phyloP scores from a whole-genome alignment of 2,113 vertebrate genomes.

The Hassar affinis region DNA sequence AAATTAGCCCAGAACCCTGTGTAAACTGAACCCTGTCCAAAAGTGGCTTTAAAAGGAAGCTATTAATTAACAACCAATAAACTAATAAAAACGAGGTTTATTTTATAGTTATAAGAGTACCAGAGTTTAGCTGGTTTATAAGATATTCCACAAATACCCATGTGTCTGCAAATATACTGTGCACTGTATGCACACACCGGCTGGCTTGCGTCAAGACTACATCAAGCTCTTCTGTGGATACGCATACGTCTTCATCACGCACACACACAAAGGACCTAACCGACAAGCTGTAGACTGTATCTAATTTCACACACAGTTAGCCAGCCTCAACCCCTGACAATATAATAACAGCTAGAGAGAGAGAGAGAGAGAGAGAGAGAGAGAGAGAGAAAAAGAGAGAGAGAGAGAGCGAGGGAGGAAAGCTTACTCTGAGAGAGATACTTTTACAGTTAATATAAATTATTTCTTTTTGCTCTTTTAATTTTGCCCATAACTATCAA shows the following conservation, averaged over 20 bases:
- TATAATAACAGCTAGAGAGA: conserved; percentile 38
- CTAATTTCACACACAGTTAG: conserved; percentile 45
- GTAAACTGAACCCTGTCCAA: background rate
- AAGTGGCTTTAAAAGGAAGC: background rate
- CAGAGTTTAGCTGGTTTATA: background rate
- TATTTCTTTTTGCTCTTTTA: background rate
- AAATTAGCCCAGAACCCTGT: background rate
- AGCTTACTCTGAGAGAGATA: conserved; percentile 12
- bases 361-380: background rate
- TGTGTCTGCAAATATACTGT: background rate
- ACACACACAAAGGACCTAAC: conserved; percentile 32
- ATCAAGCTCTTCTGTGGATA: background rate
- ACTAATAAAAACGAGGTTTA: background rate
- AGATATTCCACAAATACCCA: background rate
- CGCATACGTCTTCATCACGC: background rate
- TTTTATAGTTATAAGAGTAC: background rate
- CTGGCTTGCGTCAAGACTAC: background rate
- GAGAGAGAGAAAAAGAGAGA: conserved; percentile 19
- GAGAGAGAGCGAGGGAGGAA: conserved; percentile 13
- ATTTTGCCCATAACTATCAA: background rate
- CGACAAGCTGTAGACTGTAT: conserved; percentile 15
- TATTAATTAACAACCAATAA: background rate
- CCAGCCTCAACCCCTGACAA: conserved; percentile 32
- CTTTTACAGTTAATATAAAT: background rate
- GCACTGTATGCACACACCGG: background rate